Base-by-base conservation (phyloP, 2,113 vertebrate genomes). In the Capreolus pygargus region DNA sequence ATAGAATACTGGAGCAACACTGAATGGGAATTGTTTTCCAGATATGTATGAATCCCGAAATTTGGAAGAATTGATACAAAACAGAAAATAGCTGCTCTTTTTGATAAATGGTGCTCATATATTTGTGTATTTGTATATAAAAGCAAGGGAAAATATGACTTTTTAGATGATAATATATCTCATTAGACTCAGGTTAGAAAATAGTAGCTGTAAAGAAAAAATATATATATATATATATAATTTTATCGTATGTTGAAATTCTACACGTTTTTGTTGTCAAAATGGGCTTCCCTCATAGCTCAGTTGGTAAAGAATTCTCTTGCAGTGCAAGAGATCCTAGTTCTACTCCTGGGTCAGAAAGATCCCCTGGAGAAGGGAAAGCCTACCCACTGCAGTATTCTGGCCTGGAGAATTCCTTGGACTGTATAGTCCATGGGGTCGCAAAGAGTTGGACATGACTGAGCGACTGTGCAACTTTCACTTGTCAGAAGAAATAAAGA, bases 371-470 rank as follows among this genome's bases (percentile, higher is more conserved):
- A 67, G 64, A 67, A 67, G 64, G 8, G 64, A 5, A 21, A 67
- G 33, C 2, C 64, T 10, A 36, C 4, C 16, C 8, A 19, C 33
- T 67, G 16, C 8, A 67, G 64, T 19, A 2, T n/a, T 67, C 16
- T 67, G 33, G 64, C 33, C 33, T n/a, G 33, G 64, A 67, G 33
- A 67, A 67, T 5, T n/a, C 33, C 64, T 19, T n/a, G 7, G 30
- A 17, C 30, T 64, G 3, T 64, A 17, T 17, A n/a, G 15, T 9
- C 30, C 33, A 2, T 5, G 64, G 33, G 17, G 5, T 21, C 0
- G 0, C 16, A 67, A 67, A 67, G 33, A 67, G 64, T 67, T 0
- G 0, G 64, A 2, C 33, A 36, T 0, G 8, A 36, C 16, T 36
- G 64, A 36, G 64, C 0, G 0, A 67, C 21, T 21, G 16, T 19